Evolutionary conservation across 2,888 invertebrate genomes (phyloP), one percentile per base, ranked within the genome.

Genomic region (Andrena praecox): DNA sequence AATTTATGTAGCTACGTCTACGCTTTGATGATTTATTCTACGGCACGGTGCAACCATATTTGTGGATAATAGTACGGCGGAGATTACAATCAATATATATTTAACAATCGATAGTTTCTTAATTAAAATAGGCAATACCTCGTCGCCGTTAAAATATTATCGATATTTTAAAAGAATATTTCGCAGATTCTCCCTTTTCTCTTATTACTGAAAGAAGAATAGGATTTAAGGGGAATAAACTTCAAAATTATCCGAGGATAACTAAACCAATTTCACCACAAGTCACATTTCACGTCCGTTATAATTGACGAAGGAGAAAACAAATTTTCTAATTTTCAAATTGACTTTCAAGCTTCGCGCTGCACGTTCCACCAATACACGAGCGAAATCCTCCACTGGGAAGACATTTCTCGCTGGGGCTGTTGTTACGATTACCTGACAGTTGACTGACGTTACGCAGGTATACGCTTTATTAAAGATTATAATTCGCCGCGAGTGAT

Each of bases 371-470:
- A 20, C 8, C 5, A 8, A n/a, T 20, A 52, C 8, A 20, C 1
- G 1, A 42, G 1, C 0, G 35, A 24, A 42, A 27, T 16, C 10
- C 42, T 7, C 20, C 12, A 56, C 27, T 29, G 35, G 12, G 24
- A 50, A 70, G 54, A 56, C 29, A 48, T 52, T 79, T 64, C 48
- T 16, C 24, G 8, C 2, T 16, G n/a, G 0, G 8, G 31, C n/a
- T 12, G 7, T 31, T 27, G 33, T 67, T 71, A 24, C 54, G 71
- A 67, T 77, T 31, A 68, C 35, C 50, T 10, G 80, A 68, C 67
- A 72, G 35, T 8, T 72, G 80, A 80, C 27, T n/a, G 77, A 77
- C 77, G 70, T 80, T 67, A n/a, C 66, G 54, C 77, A 56, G 59
- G 42, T 60, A 63, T 10, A 52, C 10, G 24, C 24, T 67, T 77